Percentiles rank a stretch among this genome's conserved stretches.
These are phyloP conservation scores for Chlorospingus semifuscus DNA, from an alignment of 2,797 vertebrate species.

Conservation along the genomic window DNA sequence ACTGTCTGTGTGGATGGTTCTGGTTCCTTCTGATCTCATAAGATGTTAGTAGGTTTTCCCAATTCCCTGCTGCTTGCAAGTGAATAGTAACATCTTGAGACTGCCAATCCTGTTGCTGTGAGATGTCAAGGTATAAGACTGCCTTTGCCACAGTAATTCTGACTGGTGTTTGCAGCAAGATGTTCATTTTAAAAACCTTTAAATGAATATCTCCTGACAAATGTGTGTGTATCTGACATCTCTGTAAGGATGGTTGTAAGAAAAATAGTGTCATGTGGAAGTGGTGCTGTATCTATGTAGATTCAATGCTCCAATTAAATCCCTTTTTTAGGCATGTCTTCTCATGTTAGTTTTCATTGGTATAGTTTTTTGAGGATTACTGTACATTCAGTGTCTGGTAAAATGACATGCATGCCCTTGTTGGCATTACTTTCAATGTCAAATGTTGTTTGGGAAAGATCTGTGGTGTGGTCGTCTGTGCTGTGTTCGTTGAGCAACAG, in stretches of 20 bases:
- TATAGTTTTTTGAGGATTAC: conserved; percentile 2
- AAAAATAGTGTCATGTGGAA: background rate
- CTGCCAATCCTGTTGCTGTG: background rate
- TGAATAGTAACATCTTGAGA: conserved; percentile 37
- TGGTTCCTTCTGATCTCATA: conserved; percentile 52
- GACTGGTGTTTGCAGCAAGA: conserved; percentile 30
- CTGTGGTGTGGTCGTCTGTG: conserved; percentile 19
- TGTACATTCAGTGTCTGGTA: conserved; percentile 2
- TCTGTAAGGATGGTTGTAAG: background rate
- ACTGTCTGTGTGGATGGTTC: conserved; percentile 4
- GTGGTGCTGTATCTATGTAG: conserved; percentile 1
- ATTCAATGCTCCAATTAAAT: background rate
- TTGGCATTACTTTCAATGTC: conserved; percentile 57
- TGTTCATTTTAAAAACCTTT: conserved; percentile 52
- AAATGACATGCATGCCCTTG: conserved; percentile 56
- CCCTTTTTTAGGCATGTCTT: conserved; percentile 23
- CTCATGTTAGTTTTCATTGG: background rate
- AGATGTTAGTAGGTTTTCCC: background rate
- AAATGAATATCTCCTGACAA: conserved; percentile 47
- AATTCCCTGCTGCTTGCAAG: conserved; percentile 26
- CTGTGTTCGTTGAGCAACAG: background rate
- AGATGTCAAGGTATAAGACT: conserved; percentile 23
- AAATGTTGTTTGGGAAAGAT: conserved; percentile 21
- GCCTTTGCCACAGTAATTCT: conserved; percentile 11
- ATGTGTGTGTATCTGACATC: background rate